A percentile compares a stretch with the other conserved stretches of the same genome.
Conservation (phyloP, 2,113 vertebrate species). For the Galeopterus variegatus region DNA sequence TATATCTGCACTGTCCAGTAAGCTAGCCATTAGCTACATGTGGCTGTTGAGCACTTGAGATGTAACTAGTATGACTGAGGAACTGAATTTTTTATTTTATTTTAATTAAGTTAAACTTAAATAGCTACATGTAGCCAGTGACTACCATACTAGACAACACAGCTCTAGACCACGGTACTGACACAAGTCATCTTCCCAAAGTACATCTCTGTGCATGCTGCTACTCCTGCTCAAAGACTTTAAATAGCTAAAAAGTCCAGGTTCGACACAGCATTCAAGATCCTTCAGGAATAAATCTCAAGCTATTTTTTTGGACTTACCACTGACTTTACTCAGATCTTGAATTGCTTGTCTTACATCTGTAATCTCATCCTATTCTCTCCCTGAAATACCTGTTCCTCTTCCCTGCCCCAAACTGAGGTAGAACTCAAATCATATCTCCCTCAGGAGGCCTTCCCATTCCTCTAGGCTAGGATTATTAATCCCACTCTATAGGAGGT, state of each 20-base stretch:
- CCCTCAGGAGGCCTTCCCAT: background rate
- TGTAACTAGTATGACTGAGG: background rate
- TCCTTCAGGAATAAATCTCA: background rate
- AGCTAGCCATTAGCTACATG: background rate
- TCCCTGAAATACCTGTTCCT: background rate
- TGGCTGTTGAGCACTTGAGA: background rate
- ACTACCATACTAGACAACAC: background rate
- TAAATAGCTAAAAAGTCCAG: background rate
- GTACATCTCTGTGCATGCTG: background rate
- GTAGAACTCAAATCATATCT: background rate
- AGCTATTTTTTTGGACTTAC: background rate
- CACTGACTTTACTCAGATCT: background rate
- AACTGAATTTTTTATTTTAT: background rate
- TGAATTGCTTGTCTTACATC: background rate
- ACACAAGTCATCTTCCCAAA: background rate
- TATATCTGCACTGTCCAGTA: background rate
- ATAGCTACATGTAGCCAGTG: background rate
- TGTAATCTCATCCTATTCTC: background rate
- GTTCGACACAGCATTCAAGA: background rate
- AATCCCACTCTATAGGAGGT: background rate
- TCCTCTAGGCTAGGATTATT: background rate
- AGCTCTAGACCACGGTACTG: background rate
- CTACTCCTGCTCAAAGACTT: conserved; percentile 1
- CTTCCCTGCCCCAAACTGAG: background rate
- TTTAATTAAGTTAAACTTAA: conserved; percentile 40